Conservation (phyloP, 2,888 invertebrate species). For the Diplazon laetatorius region DNA sequence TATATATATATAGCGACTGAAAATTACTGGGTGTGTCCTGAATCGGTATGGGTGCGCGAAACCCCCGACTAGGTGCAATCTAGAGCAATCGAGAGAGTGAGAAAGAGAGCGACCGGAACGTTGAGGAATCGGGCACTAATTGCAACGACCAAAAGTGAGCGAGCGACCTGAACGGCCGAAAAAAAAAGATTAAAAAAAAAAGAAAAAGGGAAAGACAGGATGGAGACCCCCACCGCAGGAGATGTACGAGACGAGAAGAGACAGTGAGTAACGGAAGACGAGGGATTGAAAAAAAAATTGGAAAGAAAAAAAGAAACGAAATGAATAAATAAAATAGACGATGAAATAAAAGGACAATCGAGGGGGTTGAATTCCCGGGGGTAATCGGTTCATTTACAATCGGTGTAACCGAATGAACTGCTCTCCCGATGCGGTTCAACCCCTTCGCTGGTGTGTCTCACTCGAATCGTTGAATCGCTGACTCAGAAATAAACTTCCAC, state of each 20-base stretch:
- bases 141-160: constrained; percentile 50
- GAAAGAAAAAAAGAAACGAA: constrained; percentile 43
- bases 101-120: constrained; percentile 52
- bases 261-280: background rate
- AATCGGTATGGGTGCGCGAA: constrained; percentile 37
- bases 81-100: too few species aligned
- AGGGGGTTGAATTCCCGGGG: too few species aligned
- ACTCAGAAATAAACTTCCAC: background rate
- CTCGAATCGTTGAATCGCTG: background rate
- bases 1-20: constrained; percentile 44
- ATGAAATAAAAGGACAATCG: too few species aligned
- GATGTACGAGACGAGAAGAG: constrained; percentile 29
- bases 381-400: constrained; percentile 51
- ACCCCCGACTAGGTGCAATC: constrained; percentile 26
- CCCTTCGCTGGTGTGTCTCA: background rate
- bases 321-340: too few species aligned
- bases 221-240: constrained; percentile 13
- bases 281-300: background rate
- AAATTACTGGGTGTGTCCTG: constrained; percentile 59
- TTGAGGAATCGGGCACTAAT: constrained; percentile 62
- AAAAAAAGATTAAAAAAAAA: too few species aligned
- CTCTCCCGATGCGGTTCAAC: constrained; percentile 14
- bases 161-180: constrained; percentile 24
- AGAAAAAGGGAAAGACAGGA: constrained; percentile 6
- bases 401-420: constrained; percentile 22